Evolutionary conservation across 2,888 invertebrate genomes (phyloP), one percentile per base, ranked within the genome.

Genomic region (Drosophila longiperda): DNA sequence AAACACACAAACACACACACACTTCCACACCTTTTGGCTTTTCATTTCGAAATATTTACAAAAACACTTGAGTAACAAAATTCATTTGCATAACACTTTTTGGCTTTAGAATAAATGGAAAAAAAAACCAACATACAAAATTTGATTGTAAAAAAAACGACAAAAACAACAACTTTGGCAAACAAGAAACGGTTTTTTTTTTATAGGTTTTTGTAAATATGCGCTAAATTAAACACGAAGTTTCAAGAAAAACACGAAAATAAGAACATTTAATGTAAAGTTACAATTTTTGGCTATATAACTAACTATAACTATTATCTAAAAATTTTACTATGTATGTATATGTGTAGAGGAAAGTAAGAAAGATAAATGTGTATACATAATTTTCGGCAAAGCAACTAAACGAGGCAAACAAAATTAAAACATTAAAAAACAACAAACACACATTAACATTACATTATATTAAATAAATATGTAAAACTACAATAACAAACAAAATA

Each of bases 161-260:
- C 45, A 61, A 68, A 9, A 40, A 64, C 45, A 67, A 73, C 40
- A 67, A 74, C 59, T 75, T 73, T 70, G 68, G 66, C 69, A 73
- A 61, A 69, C n/a, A 64, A 29, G 38, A 57, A 52, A 58, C 59
- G 40, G 26, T 50, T 38, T 59, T 81, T 89, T 90, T 89, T 91
- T 90, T 87, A 90, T 91, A 91, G 89, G 92, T 91, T 92, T 92
- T 92, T 93, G 93, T 92, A 92, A 91, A 93, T 93, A 93, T 92
- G 90, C 90, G 84, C 92, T 89, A 84, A 90, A 90, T 89, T 82
- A 77, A 70, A 83, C 66, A 77, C 58, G 45, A 57, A 82, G 63
- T 73, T 66, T 57, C 60, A 70, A 69, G 58, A 66, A 54, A 45
- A 38, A 52, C 48, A 65, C 32, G 45, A 57, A 73, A 68, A 75